A percentile compares a stretch with the other conserved stretches of the same genome.
Conservation (phyloP, 2,113 vertebrate species). For the Cavia aperea region DNA sequence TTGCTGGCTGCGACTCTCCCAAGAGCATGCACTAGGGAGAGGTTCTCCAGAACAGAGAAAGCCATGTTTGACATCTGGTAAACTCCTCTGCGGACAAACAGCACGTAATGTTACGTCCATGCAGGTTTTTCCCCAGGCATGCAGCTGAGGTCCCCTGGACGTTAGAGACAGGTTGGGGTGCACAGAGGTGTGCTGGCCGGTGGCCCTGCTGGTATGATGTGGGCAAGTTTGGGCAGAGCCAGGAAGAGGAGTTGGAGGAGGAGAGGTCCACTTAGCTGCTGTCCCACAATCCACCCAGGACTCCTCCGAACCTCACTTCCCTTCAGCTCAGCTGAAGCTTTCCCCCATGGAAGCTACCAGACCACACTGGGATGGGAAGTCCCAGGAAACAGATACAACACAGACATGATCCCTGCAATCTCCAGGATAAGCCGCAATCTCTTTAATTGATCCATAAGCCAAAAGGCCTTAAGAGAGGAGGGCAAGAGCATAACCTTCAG, state of each 20-base stretch:
- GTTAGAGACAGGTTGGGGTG: not conserved
- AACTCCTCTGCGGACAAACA: not conserved
- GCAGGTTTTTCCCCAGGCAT: not conserved
- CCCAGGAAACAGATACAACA: not conserved
- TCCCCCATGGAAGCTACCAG: not conserved
- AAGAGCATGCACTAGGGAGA: not conserved
- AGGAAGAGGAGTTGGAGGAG: not conserved
- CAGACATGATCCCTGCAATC: not conserved
- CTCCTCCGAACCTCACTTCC: not conserved
- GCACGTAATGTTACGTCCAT: not conserved
- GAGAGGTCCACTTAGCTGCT: not conserved
- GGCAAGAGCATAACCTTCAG: not conserved
- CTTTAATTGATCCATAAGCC: not conserved
- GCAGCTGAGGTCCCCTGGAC: not conserved
- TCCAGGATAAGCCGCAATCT: not conserved
- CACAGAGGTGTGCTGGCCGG: accelerated
- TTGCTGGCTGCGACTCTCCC: not conserved
- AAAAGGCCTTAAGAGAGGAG: not conserved
- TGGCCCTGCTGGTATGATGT: accelerated
- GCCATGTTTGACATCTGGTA: not conserved
- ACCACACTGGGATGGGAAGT: not conserved
- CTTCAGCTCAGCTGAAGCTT: not conserved
- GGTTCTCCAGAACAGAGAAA: not conserved
- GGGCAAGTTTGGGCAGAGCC: not conserved
- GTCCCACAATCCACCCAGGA: too few species aligned